Conservation (phyloP, 2,797 vertebrate species). For the Euthynnus affinis region DNA sequence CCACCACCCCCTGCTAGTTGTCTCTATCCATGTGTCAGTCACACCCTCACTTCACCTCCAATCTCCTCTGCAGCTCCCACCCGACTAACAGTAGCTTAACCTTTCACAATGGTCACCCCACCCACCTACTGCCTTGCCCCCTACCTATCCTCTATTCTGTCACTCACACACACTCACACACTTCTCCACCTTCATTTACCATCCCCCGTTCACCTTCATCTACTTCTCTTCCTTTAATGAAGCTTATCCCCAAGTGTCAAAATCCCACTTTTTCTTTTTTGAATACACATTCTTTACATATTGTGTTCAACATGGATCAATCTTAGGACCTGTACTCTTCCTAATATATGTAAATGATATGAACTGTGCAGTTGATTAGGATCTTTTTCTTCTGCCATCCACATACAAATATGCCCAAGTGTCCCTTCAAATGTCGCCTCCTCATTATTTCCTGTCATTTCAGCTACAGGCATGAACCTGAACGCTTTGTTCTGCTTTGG, state of each 20-base stretch:
- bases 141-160: conserved; percentile 58
- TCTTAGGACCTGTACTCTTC: background rate
- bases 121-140: conserved; percentile 59
- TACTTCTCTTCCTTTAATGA: conserved; percentile 32
- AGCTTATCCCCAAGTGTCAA: conserved; percentile 22
- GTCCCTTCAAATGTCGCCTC: conserved; percentile 9
- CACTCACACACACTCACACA: conserved; percentile 32
- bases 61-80: conserved; percentile 60
- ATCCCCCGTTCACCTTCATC: conserved; percentile 40
- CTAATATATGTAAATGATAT: background rate
- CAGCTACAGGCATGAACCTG: background rate
- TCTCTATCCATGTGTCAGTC: conserved; percentile 81
- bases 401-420: conserved; percentile 7
- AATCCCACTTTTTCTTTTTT: conserved; percentile 6
- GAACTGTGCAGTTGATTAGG: too few species aligned
- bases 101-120: conserved; percentile 57
- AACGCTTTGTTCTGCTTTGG: background rate
- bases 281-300: background rate
- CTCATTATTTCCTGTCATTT: conserved; percentile 20
- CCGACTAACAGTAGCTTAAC: conserved; percentile 72
- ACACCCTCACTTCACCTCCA: conserved; percentile 71
- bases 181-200: conserved; percentile 31
- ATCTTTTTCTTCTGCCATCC: background rate
- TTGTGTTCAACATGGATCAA: background rate
- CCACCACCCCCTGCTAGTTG: conserved; percentile 71